Percentiles rank a stretch among this genome's conserved stretches.
phyloP scores from a whole-genome alignment of 2,113 vertebrate genomes.

The Rutilus rutilus region DNA sequence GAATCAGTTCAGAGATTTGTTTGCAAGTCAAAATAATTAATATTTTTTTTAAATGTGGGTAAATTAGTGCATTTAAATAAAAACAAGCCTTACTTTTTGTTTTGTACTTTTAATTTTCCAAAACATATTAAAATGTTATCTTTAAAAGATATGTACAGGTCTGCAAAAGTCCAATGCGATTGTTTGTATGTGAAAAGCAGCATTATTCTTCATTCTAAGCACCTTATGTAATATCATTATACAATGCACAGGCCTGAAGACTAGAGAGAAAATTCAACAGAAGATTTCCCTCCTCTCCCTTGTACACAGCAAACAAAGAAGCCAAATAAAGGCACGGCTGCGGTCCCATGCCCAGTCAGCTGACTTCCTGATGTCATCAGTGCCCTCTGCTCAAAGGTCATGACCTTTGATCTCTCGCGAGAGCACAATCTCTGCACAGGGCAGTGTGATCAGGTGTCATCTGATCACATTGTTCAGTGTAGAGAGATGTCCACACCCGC shows the following conservation, averaged over 20 bases:
- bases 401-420: slow-evolving; percentile 52
- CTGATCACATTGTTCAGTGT: slow-evolving; percentile 3
- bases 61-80: background rate
- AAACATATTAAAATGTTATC: background rate
- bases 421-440: slow-evolving; percentile 21
- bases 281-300: background rate
- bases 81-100: background rate
- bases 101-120: background rate
- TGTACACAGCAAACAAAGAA: slow-evolving; percentile 20
- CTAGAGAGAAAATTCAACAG: background rate
- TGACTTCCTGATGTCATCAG: slow-evolving; percentile 47
- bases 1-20: background rate
- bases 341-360: slow-evolving; percentile 18
- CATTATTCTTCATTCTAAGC: background rate
- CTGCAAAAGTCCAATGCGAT: background rate
- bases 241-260: background rate
- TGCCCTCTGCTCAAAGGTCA: slow-evolving; percentile 33
- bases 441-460: slow-evolving; percentile 40
- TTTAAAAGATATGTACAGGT: background rate
- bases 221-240: background rate
- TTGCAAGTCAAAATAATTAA: background rate
- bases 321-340: slow-evolving; percentile 17
- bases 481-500: slow-evolving; percentile 49
- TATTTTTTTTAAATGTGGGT: too few relatives aligned
- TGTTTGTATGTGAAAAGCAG: slow-evolving; percentile 16